A percentile compares a stretch with the other conserved stretches of the same genome.
These are phyloP conservation scores for Epinotia bilunana DNA, from an alignment of 2,888 invertebrate species.

Conservation along the genomic window DNA sequence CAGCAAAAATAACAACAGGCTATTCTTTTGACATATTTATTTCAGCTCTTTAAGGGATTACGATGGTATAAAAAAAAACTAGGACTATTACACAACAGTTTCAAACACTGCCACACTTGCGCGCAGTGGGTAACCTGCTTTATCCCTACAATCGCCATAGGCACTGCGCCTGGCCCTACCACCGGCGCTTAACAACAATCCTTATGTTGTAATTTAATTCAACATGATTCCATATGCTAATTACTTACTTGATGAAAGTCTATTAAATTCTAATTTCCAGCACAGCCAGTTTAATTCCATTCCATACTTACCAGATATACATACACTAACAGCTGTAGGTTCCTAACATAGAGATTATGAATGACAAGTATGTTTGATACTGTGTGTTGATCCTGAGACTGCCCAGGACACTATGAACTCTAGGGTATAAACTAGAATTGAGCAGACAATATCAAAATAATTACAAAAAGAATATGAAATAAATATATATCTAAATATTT, in stretches of 20 bases:
- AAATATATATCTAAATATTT: slow-evolving; percentile 23
- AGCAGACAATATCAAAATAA: slow-evolving; percentile 37
- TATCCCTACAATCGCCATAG: slow-evolving; percentile 19
- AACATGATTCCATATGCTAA: slow-evolving; percentile 22
- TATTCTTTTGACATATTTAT: slow-evolving; percentile 69
- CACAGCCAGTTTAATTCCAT: slow-evolving; percentile 75
- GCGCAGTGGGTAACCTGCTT: slow-evolving; percentile 54
- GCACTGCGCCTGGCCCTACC: background rate
- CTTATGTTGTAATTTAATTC: slow-evolving; percentile 18
- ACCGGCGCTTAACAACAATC: slow-evolving; percentile 18
- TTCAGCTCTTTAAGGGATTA: slow-evolving; percentile 72
- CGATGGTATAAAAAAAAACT: slow-evolving; percentile 74
- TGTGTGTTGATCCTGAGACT: slow-evolving; percentile 14
- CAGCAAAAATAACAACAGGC: slow-evolving; percentile 10
- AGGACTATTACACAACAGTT: slow-evolving; percentile 67
- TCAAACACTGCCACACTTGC: slow-evolving; percentile 63
- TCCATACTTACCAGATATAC: slow-evolving; percentile 60
- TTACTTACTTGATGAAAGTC: slow-evolving; percentile 45
- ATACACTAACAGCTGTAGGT: slow-evolving; percentile 35
- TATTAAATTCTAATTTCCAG: slow-evolving; percentile 55
- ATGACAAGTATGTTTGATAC: slow-evolving; percentile 28
- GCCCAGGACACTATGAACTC: slow-evolving; percentile 21
- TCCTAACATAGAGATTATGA: slow-evolving; percentile 27
- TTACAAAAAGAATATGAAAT: slow-evolving; percentile 22
- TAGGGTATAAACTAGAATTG: slow-evolving; percentile 39